Percentiles rank a stretch among this genome's conserved stretches.
These are phyloP conservation scores for Clarias laeviceps DNA, from an alignment of 2,797 vertebrate genomes.

Conservation along the genomic window DNA sequence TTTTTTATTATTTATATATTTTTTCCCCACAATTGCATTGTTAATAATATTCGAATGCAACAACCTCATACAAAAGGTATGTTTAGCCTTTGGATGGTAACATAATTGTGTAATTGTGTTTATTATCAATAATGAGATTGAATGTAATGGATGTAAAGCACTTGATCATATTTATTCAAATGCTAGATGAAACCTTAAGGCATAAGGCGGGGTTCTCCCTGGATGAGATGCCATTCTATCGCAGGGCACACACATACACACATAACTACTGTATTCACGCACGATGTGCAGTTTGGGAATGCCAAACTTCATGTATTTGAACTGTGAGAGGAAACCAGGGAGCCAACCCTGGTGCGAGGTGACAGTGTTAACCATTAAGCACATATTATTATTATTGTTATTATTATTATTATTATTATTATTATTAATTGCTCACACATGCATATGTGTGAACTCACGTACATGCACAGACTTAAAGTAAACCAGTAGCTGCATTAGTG, in stretches of 20 bases:
- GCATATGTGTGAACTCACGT: not conserved
- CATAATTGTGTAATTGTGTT: not conserved
- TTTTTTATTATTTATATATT: not conserved
- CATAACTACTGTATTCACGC: too few species aligned
- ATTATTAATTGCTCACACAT: too few species aligned
- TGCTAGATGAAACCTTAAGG: not conserved
- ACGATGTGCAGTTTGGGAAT: too few species aligned
- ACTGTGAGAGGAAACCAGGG: too few species aligned
- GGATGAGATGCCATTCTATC: too few species aligned
- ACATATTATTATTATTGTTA: too few species aligned
- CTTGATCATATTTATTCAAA: not conserved
- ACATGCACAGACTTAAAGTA: not conserved
- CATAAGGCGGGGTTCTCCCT: too few species aligned
- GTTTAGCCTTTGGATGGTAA: not conserved
- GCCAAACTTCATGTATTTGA: too few species aligned
- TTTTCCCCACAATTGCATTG: not conserved
- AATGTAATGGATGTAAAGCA: not conserved
- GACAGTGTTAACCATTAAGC: too few species aligned
- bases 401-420: too few species aligned
- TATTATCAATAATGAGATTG: not conserved
- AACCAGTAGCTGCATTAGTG: not conserved
- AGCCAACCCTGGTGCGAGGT: too few species aligned
- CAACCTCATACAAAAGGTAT: not conserved
- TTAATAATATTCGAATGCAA: not conserved
- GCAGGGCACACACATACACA: too few species aligned